These are phyloP conservation scores for Sitobion miscanthi DNA, from an alignment of 1,140 invertebrate genomes.

Conservation along the genomic window DNA sequence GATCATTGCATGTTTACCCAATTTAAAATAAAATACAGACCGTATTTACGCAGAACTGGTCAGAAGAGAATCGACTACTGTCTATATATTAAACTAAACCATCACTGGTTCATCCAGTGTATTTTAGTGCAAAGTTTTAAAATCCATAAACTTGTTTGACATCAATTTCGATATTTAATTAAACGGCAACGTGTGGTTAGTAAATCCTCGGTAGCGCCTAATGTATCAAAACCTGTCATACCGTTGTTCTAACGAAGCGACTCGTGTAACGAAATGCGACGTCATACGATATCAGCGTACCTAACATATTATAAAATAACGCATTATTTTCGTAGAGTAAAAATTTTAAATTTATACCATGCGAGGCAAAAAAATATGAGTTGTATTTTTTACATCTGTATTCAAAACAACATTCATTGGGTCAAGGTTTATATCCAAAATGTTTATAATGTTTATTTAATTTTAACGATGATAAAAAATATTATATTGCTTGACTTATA, in stretches of 20 bases:
- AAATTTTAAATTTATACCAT: not conserved
- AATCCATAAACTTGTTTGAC: not conserved
- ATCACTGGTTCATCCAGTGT: not conserved
- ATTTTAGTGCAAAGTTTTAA: not conserved
- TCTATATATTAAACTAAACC: not conserved
- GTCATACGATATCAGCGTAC: not conserved
- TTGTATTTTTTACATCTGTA: not conserved
- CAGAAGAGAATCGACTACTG: not conserved
- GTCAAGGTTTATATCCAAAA: not conserved
- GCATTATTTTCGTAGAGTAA: not conserved
- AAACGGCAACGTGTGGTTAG: slow-evolving; percentile 1
- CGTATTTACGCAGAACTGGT: not conserved
- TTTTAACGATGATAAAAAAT: not conserved
- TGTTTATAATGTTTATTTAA: not conserved
- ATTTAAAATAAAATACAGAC: not conserved
- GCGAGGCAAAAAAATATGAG: not conserved
- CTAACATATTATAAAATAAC: not conserved
- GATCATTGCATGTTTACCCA: not conserved
- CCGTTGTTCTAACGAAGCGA: not conserved
- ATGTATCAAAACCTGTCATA: slow-evolving; percentile 32
- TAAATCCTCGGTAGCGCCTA: not conserved
- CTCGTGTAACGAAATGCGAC: not conserved
- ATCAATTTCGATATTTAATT: slow-evolving; percentile 2
- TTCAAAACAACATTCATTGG: not conserved
- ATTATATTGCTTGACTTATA: not conserved